Conservation (phyloP, 2,113 vertebrate species). For the Dasyurus viverrinus region DNA sequence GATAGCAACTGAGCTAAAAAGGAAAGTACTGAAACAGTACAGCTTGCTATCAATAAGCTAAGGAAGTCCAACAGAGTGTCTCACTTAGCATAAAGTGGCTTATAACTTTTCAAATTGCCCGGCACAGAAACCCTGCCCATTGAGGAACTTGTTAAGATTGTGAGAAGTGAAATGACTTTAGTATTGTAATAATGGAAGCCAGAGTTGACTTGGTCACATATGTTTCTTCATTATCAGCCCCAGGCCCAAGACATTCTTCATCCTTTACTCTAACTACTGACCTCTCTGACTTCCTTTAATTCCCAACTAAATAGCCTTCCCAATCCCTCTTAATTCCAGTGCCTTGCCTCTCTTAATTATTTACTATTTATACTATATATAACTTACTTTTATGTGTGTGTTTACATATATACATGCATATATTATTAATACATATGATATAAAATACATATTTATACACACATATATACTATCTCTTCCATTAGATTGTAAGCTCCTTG, state of each 20-base stretch:
- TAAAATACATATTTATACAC: no score
- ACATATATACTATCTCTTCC: no score
- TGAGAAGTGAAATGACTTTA: not conserved
- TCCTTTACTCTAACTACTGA: not conserved
- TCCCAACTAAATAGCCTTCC: not conserved
- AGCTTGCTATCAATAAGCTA: no score
- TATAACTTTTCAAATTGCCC: not conserved
- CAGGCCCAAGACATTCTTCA: not conserved
- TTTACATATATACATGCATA: not conserved
- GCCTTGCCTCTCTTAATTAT: not conserved
- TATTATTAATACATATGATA: not conserved
- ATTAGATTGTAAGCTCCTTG: not conserved
- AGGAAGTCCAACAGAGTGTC: not conserved
- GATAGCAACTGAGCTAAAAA: not conserved
- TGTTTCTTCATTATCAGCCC: not conserved
- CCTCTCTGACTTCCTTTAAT: no score
- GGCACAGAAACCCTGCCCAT: not conserved
- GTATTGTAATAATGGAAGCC: not conserved
- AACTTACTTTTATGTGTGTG: not conserved
- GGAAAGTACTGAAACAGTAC: no score
- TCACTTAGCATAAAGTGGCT: not conserved
- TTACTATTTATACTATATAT: not conserved
- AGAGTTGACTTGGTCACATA: not conserved
- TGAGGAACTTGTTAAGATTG: not conserved
- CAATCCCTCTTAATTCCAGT: not conserved